Percentiles rank a stretch among this genome's conserved stretches.
Conservation (phyloP, 1,140 invertebrate genomes). For the Scylla paramamosain region DNA sequence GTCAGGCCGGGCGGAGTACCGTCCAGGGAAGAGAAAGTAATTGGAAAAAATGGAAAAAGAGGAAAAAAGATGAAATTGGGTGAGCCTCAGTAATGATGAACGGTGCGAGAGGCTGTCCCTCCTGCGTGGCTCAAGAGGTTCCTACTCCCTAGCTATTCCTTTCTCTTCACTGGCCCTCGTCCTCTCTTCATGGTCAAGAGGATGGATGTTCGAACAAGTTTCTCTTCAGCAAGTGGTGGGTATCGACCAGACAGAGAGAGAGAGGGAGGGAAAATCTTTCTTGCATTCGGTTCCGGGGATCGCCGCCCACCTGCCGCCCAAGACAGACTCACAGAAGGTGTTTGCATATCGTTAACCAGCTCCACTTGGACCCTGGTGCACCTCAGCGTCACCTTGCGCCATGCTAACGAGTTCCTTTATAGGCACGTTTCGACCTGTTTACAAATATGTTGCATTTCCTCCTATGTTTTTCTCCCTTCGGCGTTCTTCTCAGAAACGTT, state of each 20-base stretch:
- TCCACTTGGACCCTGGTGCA: neutral
- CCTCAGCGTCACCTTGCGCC: neutral
- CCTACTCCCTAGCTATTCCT: neutral
- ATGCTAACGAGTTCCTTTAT: neutral
- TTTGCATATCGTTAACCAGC: neutral
- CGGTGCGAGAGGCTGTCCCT: neutral
- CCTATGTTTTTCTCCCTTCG: too few relatives aligned
- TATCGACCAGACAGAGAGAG: neutral
- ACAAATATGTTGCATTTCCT: neutral
- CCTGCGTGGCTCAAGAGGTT: neutral
- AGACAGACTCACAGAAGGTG: neutral
- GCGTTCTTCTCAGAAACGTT: too few relatives aligned
- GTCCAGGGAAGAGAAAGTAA: too few relatives aligned
- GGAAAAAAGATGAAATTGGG: neutral
- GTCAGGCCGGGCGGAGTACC: neutral
- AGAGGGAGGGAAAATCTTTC: neutral
- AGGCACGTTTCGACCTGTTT: neutral
- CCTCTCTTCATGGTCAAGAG: constrained; percentile 5
- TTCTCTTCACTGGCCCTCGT: neutral
- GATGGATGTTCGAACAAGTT: neutral
- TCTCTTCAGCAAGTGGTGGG: neutral
- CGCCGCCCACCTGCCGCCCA: neutral
- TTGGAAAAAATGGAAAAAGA: neutral
- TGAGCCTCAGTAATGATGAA: neutral
- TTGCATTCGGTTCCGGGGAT: neutral